phyloP scores from a whole-genome alignment of 2,113 vertebrate species.

The Microtus montanus region DNA sequence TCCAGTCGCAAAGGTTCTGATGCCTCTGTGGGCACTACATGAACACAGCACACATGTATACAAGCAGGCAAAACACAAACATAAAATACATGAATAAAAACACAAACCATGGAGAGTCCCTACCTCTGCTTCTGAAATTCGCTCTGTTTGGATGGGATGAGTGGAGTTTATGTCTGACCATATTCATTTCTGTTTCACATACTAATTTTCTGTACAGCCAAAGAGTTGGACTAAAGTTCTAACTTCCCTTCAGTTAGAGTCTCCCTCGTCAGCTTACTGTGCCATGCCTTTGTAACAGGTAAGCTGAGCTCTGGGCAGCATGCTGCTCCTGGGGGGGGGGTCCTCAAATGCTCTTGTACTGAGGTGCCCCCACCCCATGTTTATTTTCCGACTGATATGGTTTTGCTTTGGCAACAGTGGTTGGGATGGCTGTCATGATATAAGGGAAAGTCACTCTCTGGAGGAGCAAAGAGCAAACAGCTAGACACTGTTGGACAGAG shows the following conservation, averaged over 20 bases:
- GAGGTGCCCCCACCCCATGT: no score
- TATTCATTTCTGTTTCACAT: neutral
- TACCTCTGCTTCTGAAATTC: neutral
- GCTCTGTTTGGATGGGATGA: neutral
- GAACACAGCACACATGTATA: neutral
- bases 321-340: neutral
- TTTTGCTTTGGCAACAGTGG: neutral
- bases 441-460: neutral
- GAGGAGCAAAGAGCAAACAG: neutral
- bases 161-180: neutral
- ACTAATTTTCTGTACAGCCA: neutral
- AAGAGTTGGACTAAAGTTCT: neutral
- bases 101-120: neutral
- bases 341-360: rapidly evolving
- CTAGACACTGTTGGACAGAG: neutral
- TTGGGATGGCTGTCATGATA: neutral
- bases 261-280: neutral
- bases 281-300: neutral
- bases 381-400: neutral
- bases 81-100: neutral
- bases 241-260: neutral
- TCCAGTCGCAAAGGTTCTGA: neutral
- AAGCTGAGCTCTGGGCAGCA: neutral
- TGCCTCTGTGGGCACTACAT: neutral
- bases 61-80: neutral